Evolutionary conservation across 2,113 vertebrate species (phyloP), one percentile per base, ranked within the genome.

Genomic region (Psilopogon haemacephalus): DNA sequence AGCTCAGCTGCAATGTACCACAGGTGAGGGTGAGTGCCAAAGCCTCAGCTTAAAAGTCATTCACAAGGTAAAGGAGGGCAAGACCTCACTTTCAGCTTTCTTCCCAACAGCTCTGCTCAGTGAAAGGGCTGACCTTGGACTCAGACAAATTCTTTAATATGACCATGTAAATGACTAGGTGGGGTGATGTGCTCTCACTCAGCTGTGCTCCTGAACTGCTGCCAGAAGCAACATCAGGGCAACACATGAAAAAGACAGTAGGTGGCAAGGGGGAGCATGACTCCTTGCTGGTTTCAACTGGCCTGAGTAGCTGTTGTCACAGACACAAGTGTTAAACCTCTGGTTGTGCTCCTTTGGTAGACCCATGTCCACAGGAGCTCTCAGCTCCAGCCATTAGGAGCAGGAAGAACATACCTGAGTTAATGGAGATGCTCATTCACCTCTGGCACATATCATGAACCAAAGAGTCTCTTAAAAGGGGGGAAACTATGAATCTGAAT

Each of bases 1-100:
- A 58, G 21, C 77, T 81, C 70, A 79, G 37, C 46, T 63, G 62
- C 3, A 1, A 5, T 17, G 23, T 8, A 63, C 9, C 32, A 9
- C 35, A 21, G 37, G 27, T 4, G 0, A 9, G 21, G 30, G 35
- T 0, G 0, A 80, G 59, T 0, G 0, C 6, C 38, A 64, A 62
- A 84, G 62, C 6, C 35, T 52, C 37, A 40, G 15, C 17, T 65
- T 50, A 32, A 75, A 75, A 79, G 11, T 3, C 7, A 11, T 17
- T 75, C 20, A 10, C 18, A 15, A 46, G 13, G 63, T 17, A 71
- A 60, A 42, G 58, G 10, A 80, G 7, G 42, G 15, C 15, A 71
- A 7, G 30, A 9, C 9, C 19, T 58, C 18, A 7, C 15, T 44
- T 42, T 12, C 32, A 58, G 37, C n/a, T 77, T 83, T 72, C 44